Evolutionary conservation across 2,888 invertebrate species (phyloP), one percentile per base, ranked within the genome.

Genomic region (Mongoloraphidia duomilia): DNA sequence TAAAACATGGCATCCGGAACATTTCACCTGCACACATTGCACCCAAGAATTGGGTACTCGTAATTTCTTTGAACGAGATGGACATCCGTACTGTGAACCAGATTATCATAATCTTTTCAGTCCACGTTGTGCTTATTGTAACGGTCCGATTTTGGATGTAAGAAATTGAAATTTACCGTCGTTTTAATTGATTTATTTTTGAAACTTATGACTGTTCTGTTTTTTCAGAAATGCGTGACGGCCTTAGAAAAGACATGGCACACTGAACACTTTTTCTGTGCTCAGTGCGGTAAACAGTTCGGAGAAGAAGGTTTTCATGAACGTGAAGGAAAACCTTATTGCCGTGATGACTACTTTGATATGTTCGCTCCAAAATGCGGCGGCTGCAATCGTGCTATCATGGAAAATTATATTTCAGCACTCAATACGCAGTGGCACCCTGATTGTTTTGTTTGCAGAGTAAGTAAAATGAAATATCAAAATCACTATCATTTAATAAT

Each of bases 61-160:
- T 65, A 97, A 95, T 73, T 98, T 97, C 81, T 98, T 96, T 70
- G 97, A 98, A 71, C 78, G 96, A 56, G 95, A 96, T 59, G 93
- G 92, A 49, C 82, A 84, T 64, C 96, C 97, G 0, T 98, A 95
- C 72, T 99, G 98, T 74, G 98, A 98, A 69, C 82, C 88, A 8
- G 97, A 98, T 71, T 98, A 98, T 70, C 97, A 98, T 72, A 92
- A 93, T 64, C 76, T 97, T 52, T 98, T 98, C 75, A 96, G 97
- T 59, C 97, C 98, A 13, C 79, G 95, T 65, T 98, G 98, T 73
- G 93, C 93, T 58, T 95, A 96, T 70, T 98, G 98, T 76, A 94
- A 95, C 69, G 95, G 95, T 57, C 93, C 98, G 44, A 98, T 98
- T 67, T 79, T 97, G 65, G 97, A 98, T 75, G 96, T 96, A 79